A percentile compares a stretch with the other conserved stretches of the same genome.
These are phyloP conservation scores for Carollia perspicillata DNA, from an alignment of 2,113 vertebrate genomes.

Conservation along the genomic window DNA sequence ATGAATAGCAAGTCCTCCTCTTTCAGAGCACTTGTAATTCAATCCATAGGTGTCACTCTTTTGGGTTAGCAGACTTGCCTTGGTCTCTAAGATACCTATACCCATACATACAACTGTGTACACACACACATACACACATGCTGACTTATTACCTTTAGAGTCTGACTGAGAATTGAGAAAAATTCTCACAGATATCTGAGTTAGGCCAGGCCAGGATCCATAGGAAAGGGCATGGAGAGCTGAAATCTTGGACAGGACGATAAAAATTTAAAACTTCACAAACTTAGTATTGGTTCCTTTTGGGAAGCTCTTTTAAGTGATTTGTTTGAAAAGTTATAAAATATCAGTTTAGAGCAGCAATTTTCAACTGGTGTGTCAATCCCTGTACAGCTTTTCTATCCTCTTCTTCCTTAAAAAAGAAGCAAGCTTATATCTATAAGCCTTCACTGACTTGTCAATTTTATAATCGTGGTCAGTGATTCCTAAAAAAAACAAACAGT, in stretches of 20 bases:
- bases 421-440: not conserved
- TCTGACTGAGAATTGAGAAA: not conserved
- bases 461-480: slow-evolving; percentile 26
- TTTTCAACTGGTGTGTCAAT: no score
- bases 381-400: not conserved
- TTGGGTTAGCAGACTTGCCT: not conserved
- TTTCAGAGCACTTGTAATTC: not conserved
- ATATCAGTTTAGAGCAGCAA: not conserved
- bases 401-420: not conserved
- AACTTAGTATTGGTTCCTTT: not conserved
- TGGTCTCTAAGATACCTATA: not conserved
- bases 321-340: not conserved
- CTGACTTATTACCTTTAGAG: not conserved
- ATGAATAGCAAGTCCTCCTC: not conserved
- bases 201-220: not conserved
- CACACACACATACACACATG: not conserved
- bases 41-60: not conserved
- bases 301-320: not conserved
- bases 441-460: not conserved
- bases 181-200: not conserved
- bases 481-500: slow-evolving; percentile 26
- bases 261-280: not conserved
- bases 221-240: not conserved
- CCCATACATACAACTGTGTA: not conserved
- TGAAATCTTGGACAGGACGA: not conserved